Evolutionary conservation across 1,140 invertebrate species (phyloP).

Genomic region (Lepidostoma basale): DNA sequence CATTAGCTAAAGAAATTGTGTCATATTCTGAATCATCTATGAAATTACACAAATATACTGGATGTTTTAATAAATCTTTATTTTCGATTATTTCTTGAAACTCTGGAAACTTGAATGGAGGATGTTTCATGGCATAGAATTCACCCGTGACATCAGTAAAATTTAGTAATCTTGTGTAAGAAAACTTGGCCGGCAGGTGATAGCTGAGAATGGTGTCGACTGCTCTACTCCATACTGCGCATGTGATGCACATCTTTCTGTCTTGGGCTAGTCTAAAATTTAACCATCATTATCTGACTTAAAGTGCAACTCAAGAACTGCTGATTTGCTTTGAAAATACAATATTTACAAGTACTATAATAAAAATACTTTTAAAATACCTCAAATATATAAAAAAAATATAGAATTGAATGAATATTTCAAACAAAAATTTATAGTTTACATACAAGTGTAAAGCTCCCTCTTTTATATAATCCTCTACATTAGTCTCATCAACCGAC

Average conservation of each 20-base stretch:
- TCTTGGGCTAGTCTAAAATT: slow-evolving; percentile 64
- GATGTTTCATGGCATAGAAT: slow-evolving; percentile 41
- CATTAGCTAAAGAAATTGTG: background rate
- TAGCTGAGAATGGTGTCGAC: slow-evolving; percentile 59
- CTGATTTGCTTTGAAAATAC: too few relatives aligned
- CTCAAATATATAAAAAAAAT: too few relatives aligned
- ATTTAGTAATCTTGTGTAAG: slow-evolving; percentile 60
- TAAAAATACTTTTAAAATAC: too few relatives aligned
- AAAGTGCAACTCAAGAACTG: too few relatives aligned
- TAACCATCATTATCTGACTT: too few relatives aligned
- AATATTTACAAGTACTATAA: too few relatives aligned
- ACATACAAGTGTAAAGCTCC: slow-evolving; percentile 55
- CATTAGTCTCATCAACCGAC: slow-evolving; percentile 53
- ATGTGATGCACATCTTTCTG: slow-evolving; percentile 51
- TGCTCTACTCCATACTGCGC: slow-evolving; percentile 61
- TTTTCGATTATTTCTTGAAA: slow-evolving; percentile 10
- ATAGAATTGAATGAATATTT: too few relatives aligned
- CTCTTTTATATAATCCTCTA: slow-evolving; percentile 51
- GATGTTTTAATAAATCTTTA: background rate
- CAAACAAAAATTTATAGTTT: slow-evolving; percentile 11
- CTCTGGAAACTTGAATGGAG: slow-evolving; percentile 13
- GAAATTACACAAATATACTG: slow-evolving; percentile 23
- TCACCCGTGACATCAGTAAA: slow-evolving; percentile 60
- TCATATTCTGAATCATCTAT: background rate
- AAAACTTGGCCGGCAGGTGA: slow-evolving; percentile 63